A percentile compares a stretch with the other conserved stretches of the same genome.
Conservation (phyloP, 1,140 invertebrate species). For the Trialeurodes vaporariorum region DNA sequence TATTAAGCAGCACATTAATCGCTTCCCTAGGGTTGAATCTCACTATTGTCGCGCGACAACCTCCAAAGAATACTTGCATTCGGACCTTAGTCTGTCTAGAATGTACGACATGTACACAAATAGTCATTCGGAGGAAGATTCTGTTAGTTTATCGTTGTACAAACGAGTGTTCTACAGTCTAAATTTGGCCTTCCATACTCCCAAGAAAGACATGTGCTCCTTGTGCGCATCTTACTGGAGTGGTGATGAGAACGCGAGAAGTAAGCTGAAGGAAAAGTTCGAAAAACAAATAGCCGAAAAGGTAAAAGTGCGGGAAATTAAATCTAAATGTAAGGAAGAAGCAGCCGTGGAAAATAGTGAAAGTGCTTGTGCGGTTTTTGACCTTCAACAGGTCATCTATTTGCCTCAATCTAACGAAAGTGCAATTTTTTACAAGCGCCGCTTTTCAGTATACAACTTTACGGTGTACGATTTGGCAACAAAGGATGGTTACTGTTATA, state of each 20-base stretch:
- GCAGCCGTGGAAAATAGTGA: no score
- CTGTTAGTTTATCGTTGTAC: not conserved
- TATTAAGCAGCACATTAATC: not conserved
- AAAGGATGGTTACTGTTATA: conserved; percentile 24
- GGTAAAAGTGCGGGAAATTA: no score
- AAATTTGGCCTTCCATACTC: no score
- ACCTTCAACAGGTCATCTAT: conserved; percentile 30
- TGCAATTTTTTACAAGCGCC: conserved; percentile 28
- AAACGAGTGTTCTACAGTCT: not conserved
- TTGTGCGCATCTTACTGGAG: no score
- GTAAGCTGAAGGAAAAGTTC: no score
- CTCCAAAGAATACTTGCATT: not conserved
- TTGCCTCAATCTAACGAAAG: conserved; percentile 28
- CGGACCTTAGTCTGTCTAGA: not conserved
- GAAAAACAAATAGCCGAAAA: no score
- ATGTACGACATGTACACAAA: not conserved
- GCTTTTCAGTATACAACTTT: not conserved
- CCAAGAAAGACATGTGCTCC: no score
- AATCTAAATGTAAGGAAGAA: no score
- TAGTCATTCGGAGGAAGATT: not conserved
- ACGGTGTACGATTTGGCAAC: conserved; percentile 24
- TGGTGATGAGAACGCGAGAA: no score
- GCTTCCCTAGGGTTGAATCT: not conserved
- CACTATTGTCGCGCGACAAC: not conserved
- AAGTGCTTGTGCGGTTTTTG: no score